Conservation (phyloP, 2,888 invertebrate species). For the Smittia aterrima region DNA sequence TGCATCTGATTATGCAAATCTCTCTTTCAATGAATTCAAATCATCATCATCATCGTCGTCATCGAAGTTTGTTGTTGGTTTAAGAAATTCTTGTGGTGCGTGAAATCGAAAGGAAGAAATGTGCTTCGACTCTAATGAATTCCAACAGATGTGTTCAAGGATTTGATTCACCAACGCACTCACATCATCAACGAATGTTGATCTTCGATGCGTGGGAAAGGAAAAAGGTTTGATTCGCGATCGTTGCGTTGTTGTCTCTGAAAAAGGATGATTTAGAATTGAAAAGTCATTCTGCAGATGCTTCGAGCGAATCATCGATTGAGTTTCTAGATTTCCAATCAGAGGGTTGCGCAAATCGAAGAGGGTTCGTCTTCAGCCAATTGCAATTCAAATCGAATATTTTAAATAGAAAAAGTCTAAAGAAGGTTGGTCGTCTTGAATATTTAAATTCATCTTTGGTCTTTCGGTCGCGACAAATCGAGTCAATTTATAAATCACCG, state of each 20-base stretch:
- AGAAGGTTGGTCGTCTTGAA: too few relatives aligned
- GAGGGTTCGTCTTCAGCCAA: conserved; percentile 12
- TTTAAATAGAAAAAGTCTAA: too few relatives aligned
- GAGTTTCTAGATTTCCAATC: not conserved
- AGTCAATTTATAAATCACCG: not conserved
- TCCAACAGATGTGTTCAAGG: not conserved
- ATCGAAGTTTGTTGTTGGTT: not conserved
- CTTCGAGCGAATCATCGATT: not conserved
- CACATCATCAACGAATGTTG: not conserved
- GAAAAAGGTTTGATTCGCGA: conserved; percentile 39
- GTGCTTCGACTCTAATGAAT: not conserved
- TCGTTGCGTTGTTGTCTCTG: too few relatives aligned
- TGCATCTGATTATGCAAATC: conserved; percentile 39
- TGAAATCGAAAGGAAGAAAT: conserved; percentile 34
- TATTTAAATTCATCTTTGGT: too few relatives aligned
- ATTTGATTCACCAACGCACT: not conserved
- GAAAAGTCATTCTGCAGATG: conserved; percentile 29
- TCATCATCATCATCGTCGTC: not conserved
- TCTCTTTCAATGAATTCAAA: not conserved
- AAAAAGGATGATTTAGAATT: conserved; percentile 18
- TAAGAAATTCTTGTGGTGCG: not conserved
- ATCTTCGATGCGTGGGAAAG: conserved; percentile 34
- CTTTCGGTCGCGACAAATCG: too few relatives aligned
- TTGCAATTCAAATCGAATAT: conserved; percentile 15
- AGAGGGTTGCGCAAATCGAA: conserved; percentile 2